Evolutionary conservation across 2,888 invertebrate genomes (phyloP).

Genomic region (Pollenia angustigena): DNA sequence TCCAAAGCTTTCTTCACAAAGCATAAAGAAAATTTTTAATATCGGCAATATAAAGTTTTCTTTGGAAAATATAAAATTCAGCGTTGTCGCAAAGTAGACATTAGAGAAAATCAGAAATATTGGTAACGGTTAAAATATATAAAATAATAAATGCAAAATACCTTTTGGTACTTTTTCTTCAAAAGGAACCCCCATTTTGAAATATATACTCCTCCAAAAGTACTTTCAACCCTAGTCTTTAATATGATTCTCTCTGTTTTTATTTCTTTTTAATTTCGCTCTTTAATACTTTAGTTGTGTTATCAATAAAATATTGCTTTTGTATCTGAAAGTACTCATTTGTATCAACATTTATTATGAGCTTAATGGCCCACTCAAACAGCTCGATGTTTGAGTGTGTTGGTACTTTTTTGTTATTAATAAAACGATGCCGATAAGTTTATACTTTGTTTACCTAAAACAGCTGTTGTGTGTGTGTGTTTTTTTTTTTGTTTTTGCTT

Average conservation of each 20-base stretch:
- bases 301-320: neutral
- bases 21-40: too few relatives aligned
- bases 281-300: conserved; percentile 14
- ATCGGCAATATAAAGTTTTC: too few relatives aligned
- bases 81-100: too few relatives aligned
- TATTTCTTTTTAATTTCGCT: neutral
- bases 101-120: too few relatives aligned
- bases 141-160: neutral
- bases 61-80: too few relatives aligned
- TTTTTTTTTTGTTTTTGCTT: neutral
- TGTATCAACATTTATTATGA: conserved; percentile 16
- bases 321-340: conserved; percentile 18
- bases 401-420: neutral
- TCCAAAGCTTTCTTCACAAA: too few relatives aligned
- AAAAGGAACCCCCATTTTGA: too few relatives aligned
- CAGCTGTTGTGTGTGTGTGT: conserved; percentile 32
- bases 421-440: neutral
- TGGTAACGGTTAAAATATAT: too few relatives aligned
- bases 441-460: conserved; percentile 51
- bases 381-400: neutral
- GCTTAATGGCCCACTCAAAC: neutral
- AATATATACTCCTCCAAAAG: neutral
- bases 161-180: too few relatives aligned
- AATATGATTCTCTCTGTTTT: neutral
- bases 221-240: conserved; percentile 13